These are phyloP conservation scores for Eupleurogrammus muticus DNA, from an alignment of 2,797 vertebrate genomes.

Conservation along the genomic window DNA sequence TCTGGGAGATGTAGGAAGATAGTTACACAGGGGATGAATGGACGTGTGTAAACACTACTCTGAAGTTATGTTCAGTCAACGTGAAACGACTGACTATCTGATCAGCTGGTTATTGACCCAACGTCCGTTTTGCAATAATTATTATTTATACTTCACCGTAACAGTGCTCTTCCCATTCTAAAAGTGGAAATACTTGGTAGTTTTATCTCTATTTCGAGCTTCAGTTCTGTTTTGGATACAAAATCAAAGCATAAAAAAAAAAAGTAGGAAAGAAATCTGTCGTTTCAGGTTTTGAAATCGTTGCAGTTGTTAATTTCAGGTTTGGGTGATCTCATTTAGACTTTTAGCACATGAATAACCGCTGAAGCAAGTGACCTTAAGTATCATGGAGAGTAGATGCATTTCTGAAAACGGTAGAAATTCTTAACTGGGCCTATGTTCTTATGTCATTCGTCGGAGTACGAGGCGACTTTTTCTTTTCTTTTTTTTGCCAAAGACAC, in stretches of 20 bases:
- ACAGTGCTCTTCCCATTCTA: background rate
- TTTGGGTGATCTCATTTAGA: background rate
- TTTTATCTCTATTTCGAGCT: constrained; percentile 5
- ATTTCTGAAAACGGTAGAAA: background rate
- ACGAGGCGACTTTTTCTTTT: background rate
- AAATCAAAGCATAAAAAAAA: constrained; percentile 7
- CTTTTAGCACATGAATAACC: background rate
- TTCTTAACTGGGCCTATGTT: background rate
- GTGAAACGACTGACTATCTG: background rate
- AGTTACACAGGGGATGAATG: no score
- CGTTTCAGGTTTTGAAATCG: constrained; percentile 6
- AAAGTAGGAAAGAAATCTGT: background rate
- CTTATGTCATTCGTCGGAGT: background rate
- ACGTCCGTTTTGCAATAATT: background rate
- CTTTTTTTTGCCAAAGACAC: constrained; percentile 22
- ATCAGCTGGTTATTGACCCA: background rate
- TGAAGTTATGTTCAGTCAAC: background rate
- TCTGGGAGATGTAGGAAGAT: constrained; percentile 16
- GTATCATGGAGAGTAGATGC: background rate
- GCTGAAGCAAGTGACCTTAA: background rate
- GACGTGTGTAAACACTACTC: background rate
- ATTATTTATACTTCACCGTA: background rate
- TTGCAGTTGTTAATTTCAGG: background rate
- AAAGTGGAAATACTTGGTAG: constrained; percentile 13
- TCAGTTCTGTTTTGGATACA: background rate